phyloP scores from a whole-genome alignment of 1,140 invertebrate species.

The Latrodectus geometricus region DNA sequence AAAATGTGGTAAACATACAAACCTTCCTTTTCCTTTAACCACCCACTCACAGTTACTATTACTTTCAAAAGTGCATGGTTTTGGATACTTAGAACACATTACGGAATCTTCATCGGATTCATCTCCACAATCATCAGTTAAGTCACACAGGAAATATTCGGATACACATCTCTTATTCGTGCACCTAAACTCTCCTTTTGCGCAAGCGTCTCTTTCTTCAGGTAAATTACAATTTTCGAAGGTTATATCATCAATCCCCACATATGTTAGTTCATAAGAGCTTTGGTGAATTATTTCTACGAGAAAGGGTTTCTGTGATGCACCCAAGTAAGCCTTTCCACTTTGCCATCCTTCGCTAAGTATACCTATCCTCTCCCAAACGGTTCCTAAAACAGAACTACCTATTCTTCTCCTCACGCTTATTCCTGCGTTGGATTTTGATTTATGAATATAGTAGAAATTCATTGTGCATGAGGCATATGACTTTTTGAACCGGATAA shows the following conservation, averaged over 20 bases:
- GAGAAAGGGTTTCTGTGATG: slow-evolving; percentile 6
- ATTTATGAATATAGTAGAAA: slow-evolving; percentile 42
- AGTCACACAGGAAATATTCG: slow-evolving; percentile 75
- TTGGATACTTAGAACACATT: slow-evolving; percentile 16
- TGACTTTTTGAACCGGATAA: slow-evolving; percentile 26
- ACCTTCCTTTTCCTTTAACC: slow-evolving; percentile 8
- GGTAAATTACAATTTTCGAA: slow-evolving; percentile 65
- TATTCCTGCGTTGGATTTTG: background rate
- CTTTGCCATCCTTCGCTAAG: slow-evolving; percentile 22
- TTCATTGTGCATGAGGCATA: slow-evolving; percentile 35
- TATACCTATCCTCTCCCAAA: background rate
- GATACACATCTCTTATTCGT: slow-evolving; percentile 54
- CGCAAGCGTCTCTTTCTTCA: slow-evolving; percentile 45
- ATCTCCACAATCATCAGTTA: slow-evolving; percentile 91
- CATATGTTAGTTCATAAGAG: slow-evolving; percentile 52
- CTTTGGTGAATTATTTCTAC: slow-evolving; percentile 23
- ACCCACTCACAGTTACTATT: slow-evolving; percentile 30
- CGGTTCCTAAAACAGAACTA: background rate
- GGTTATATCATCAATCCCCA: slow-evolving; percentile 69
- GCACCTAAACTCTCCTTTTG: slow-evolving; percentile 54
- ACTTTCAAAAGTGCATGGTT: slow-evolving; percentile 39
- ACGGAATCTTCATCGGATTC: slow-evolving; percentile 80
- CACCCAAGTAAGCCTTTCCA: slow-evolving; percentile 41
- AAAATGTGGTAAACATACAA: background rate
- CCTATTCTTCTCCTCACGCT: slow-evolving; percentile 16